phyloP scores from a whole-genome alignment of 2,797 vertebrate genomes.

The Enteromius argenteus region DNA sequence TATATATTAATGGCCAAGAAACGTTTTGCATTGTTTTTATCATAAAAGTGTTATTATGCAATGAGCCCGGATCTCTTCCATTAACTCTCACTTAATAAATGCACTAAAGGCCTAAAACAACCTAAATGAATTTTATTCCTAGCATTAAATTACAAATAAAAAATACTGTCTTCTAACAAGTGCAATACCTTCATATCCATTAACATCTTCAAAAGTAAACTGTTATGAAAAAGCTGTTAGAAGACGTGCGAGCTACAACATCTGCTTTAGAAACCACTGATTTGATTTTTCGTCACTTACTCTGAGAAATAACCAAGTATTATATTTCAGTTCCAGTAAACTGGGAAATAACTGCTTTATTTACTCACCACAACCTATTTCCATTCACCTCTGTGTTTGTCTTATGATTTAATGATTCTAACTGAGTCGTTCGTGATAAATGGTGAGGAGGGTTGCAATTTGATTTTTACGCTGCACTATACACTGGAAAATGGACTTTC shows the following conservation, averaged over 20 bases:
- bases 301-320: neutral
- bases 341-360: neutral
- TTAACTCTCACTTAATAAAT: neutral
- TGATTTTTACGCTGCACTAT: neutral
- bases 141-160: neutral
- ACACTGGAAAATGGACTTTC: slow-evolving; percentile 38
- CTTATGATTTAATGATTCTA: slow-evolving; percentile 18
- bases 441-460: neutral
- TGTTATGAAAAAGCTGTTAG: neutral
- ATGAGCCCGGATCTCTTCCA: neutral
- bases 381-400: neutral
- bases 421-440: neutral
- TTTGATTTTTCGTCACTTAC: neutral
- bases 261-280: neutral
- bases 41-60: neutral
- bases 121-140: neutral
- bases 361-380: neutral
- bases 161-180: neutral
- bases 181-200: neutral
- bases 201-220: neutral
- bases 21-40: neutral
- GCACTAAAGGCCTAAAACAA: neutral
- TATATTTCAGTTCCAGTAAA: slow-evolving; percentile 12
- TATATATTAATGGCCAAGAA: neutral
- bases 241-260: neutral